phyloP scores from a whole-genome alignment of 2,797 vertebrate species.

The Manis crassicaudata region DNA sequence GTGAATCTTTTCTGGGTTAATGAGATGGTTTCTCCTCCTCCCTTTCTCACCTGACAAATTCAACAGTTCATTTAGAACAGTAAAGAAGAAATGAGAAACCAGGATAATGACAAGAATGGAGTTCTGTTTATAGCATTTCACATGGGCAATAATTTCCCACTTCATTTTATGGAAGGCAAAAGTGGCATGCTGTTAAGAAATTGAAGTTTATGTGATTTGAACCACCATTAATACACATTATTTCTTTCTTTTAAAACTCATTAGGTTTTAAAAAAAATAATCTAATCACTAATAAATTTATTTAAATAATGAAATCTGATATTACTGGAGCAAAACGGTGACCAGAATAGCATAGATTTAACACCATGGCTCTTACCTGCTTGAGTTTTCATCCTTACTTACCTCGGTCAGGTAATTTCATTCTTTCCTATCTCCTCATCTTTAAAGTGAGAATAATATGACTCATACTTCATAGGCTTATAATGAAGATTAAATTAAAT shows the following conservation, averaged over 20 bases:
- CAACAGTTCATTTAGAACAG: background rate
- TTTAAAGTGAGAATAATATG: background rate
- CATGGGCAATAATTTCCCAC: background rate
- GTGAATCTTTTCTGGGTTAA: background rate
- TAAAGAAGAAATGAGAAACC: slow-evolving; percentile 23
- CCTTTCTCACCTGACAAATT: background rate
- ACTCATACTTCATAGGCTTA: background rate
- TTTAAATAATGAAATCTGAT: slow-evolving; percentile 45
- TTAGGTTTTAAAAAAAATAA: slow-evolving; percentile 2
- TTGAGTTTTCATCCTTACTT: background rate
- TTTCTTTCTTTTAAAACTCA: background rate
- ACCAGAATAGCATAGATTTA: background rate
- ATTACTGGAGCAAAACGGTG: background rate
- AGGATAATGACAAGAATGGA: background rate
- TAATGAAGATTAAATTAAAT: slow-evolving; percentile 39
- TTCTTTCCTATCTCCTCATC: background rate
- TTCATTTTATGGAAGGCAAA: background rate
- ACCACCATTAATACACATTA: background rate
- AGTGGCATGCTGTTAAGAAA: background rate
- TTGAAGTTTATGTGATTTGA: slow-evolving; percentile 32
- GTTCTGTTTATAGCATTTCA: background rate
- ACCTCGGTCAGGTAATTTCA: background rate
- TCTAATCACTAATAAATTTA: slow-evolving; percentile 18
- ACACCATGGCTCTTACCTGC: background rate
- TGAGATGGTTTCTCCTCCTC: background rate